phyloP scores from a whole-genome alignment of 2,797 vertebrate species.

The Bovichtus diacanthus region DNA sequence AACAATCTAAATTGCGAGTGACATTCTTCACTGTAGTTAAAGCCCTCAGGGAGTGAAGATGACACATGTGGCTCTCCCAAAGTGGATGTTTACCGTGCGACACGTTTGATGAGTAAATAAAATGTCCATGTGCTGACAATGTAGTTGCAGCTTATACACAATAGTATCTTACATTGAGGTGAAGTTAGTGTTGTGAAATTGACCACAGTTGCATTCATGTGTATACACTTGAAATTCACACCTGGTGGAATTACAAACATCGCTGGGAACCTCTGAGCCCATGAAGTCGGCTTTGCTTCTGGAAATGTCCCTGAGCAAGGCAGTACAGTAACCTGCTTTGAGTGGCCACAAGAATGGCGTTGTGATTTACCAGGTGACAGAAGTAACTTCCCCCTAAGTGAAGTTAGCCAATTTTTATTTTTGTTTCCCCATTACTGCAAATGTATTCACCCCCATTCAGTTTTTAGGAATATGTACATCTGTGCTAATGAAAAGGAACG shows the following conservation, averaged over 20 bases:
- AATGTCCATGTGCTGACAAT: constrained; percentile 33
- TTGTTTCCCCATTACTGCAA: neutral
- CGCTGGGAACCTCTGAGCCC: constrained; percentile 14
- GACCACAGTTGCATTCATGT: neutral
- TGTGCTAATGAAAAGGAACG: constrained; percentile 6
- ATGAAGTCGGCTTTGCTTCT: neutral
- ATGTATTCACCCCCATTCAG: neutral
- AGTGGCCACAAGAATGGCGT: neutral
- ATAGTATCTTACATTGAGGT: constrained; percentile 24
- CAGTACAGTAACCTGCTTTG: neutral
- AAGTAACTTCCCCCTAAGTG: neutral
- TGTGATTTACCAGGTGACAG: neutral
- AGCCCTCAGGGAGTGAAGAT: constrained; percentile 28
- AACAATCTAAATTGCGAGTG: constrained; percentile 65
- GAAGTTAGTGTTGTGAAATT: constrained; percentile 6
- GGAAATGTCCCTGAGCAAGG: neutral
- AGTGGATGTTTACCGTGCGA: constrained; percentile 54
- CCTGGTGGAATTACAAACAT: constrained; percentile 5
- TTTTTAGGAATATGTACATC: neutral
- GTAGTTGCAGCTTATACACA: constrained; percentile 5
- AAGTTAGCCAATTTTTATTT: neutral
- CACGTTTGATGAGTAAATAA: constrained; percentile 46
- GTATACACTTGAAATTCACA: constrained; percentile 20
- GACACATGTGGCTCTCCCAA: constrained; percentile 46
- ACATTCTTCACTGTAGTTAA: constrained; percentile 41